Base-by-base conservation (phyloP, 1,140 invertebrate genomes). In the Macrobrachium rosenbergii region DNA sequence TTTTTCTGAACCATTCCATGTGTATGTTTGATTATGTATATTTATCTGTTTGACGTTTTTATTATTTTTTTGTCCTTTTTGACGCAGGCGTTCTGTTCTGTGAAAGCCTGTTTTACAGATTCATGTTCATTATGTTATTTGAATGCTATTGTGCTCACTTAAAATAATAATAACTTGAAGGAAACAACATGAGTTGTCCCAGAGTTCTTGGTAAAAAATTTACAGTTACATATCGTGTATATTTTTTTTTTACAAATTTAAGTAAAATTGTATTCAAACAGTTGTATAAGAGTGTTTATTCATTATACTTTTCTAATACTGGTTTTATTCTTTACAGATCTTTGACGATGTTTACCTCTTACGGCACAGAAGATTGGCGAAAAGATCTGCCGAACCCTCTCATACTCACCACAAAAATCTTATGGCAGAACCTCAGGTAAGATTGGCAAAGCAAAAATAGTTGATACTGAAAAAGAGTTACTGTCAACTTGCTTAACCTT, bases 341-440 rank as follows among this genome's bases (percentile, higher is more conserved):
- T 91, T 92, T 28, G 88, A 91, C 58, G 90, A 90, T 79, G 95
- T 96, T 92, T 97, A 96, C 92, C 95, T 97, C 91, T 95, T 97
- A 91, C 94, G 95, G 89, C 96, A 97, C 92, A 93, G 93, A 89
- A 93, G 93, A 72, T 94, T 97, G 69, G 92, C 93, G 73, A 96
- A 96, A 91, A 93, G 97, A 90, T 97, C 96, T 7, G 88, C 94
- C 82, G 92, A 93, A 16, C 95, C 95, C 23, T 94, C 95, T n/a
- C 82, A 52, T 90, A 91, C 93, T 78, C 93, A 94, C 64, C 95
- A 96, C 91, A 92, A 93, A 79, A 93, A 92, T 86, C 92, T 97
- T 28, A 93, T 94, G 79, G 92, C 93, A 28, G 96, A 97, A 91
- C 92, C 93, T n/a, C 92, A 95, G 28, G 95, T 97, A 89, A 90